These are phyloP conservation scores for Acleris holmiana DNA, from an alignment of 2,888 invertebrate species.

Conservation along the genomic window DNA sequence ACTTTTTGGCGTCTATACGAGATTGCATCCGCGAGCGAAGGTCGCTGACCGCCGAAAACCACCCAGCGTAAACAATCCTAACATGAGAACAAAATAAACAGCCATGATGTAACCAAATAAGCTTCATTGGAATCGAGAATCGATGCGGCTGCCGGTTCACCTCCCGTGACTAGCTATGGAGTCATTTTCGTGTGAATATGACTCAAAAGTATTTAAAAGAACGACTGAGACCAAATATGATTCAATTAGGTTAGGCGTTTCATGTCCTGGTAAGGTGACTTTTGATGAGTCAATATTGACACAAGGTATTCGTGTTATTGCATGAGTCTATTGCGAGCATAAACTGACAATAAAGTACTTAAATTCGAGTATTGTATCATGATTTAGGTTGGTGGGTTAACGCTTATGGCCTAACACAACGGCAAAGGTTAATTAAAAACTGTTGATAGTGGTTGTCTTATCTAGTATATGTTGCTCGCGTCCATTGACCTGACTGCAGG, in stretches of 20 bases:
- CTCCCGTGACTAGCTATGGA: slow-evolving; percentile 12
- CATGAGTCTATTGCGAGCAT: slow-evolving; percentile 12
- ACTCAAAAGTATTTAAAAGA: slow-evolving; percentile 26
- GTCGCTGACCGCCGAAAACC: slow-evolving; percentile 78
- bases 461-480: slow-evolving; percentile 11
- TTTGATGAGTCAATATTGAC: slow-evolving; percentile 28
- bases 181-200: slow-evolving; percentile 23
- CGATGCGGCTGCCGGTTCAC: slow-evolving; percentile 27
- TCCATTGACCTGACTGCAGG: slow-evolving; percentile 18
- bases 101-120: slow-evolving; percentile 41
- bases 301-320: slow-evolving; percentile 22
- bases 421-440: slow-evolving; percentile 25
- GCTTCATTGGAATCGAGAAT: slow-evolving; percentile 28
- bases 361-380: slow-evolving; percentile 10
- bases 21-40: slow-evolving; percentile 66
- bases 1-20: slow-evolving; percentile 54
- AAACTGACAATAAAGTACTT: slow-evolving; percentile 18
- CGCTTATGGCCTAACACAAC: neutral
- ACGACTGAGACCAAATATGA: slow-evolving; percentile 9
- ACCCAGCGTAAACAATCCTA: slow-evolving; percentile 67
- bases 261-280: slow-evolving; percentile 20
- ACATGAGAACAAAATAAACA: slow-evolving; percentile 44
- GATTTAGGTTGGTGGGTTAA: neutral
- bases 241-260: slow-evolving; percentile 10
- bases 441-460: slow-evolving; percentile 10